A percentile compares a stretch with the other conserved stretches of the same genome.
phyloP scores from a whole-genome alignment of 2,113 vertebrate species.

The Cavia porcellus region DNA sequence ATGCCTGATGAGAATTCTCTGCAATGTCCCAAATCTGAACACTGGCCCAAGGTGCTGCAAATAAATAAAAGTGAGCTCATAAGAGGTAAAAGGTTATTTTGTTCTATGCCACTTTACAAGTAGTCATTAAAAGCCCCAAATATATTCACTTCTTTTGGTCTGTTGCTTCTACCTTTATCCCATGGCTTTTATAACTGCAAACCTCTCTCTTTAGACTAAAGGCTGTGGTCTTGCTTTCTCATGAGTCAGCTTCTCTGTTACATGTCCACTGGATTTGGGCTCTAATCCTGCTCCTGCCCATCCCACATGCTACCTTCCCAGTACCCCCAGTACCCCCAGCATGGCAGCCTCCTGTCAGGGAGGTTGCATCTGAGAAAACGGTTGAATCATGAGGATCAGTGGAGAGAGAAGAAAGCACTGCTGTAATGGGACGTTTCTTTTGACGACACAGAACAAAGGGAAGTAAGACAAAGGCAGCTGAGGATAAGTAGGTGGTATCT shows the following conservation, averaged over 20 bases:
- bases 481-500: neutral
- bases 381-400: neutral
- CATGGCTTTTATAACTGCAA: neutral
- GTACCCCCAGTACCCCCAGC: neutral
- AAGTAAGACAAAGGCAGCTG: neutral
- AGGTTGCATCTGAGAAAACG: neutral
- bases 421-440: neutral
- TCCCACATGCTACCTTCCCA: rapidly evolving
- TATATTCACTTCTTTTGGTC: neutral
- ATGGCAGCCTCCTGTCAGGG: neutral
- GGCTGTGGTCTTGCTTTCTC: neutral
- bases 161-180: neutral
- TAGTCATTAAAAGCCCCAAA: neutral
- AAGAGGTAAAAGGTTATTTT: neutral
- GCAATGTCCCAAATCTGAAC: neutral
- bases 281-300: neutral
- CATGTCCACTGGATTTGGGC: rapidly evolving
- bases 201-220: neutral
- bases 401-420: neutral
- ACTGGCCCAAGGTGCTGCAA: neutral
- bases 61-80: neutral
- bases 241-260: rapidly evolving
- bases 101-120: neutral
- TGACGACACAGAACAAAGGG: neutral
- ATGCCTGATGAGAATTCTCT: neutral